phyloP scores from a whole-genome alignment of 2,113 vertebrate genomes.

The Dicerorhinus sumatrensis region DNA sequence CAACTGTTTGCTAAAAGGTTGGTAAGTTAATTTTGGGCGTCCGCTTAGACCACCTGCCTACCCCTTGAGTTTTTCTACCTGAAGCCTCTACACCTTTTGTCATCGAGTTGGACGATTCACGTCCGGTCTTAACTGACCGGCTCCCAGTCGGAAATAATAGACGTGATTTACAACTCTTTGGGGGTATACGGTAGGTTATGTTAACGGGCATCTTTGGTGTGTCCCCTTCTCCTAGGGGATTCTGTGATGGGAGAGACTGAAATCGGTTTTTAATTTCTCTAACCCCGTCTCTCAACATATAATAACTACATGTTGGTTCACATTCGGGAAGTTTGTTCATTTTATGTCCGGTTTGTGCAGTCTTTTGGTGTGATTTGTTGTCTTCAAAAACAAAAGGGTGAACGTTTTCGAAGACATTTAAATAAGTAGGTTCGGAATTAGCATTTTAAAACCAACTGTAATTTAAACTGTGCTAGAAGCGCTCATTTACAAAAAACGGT shows the following conservation, averaged over 20 bases:
- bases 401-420: neutral
- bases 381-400: neutral
- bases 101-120: neutral
- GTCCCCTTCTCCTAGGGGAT: neutral
- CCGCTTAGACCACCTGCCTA: neutral
- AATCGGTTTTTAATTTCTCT: neutral
- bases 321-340: neutral
- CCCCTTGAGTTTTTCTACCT: neutral
- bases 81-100: neutral
- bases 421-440: conserved; percentile 36
- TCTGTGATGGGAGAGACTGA: neutral
- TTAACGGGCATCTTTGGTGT: neutral
- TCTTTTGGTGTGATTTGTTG: neutral
- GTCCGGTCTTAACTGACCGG: neutral
- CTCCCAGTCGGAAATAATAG: neutral
- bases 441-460: conserved; percentile 57
- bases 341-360: neutral
- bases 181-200: fast-evolving
- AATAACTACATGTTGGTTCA: neutral
- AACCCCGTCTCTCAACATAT: neutral
- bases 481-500: neutral
- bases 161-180: neutral
- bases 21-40: neutral
- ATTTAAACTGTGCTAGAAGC: conserved; percentile 23
- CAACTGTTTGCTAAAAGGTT: neutral